These are phyloP conservation scores for Microplitis demolitor DNA, from an alignment of 1,140 invertebrate genomes.

Conservation along the genomic window DNA sequence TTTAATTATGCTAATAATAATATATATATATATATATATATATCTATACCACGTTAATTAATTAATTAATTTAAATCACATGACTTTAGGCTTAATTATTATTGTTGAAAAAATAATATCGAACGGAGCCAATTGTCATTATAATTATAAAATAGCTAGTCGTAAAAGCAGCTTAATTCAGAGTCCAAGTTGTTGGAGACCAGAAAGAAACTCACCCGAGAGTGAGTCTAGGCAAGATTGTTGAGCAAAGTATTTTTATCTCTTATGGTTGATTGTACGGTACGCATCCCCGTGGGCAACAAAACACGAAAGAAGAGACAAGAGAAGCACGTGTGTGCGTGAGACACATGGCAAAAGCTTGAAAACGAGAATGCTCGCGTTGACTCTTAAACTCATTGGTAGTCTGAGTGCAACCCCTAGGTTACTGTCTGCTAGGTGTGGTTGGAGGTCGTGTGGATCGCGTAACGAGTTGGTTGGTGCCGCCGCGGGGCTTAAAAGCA, in stretches of 20 bases:
- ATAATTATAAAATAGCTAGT: not conserved
- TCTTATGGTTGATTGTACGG: slow-evolving; percentile 25
- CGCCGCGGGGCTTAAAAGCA: slow-evolving; percentile 11
- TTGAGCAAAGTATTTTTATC: slow-evolving; percentile 5
- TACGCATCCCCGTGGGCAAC: not conserved
- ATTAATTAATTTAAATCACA: not conserved
- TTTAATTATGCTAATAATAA: slow-evolving; percentile 4
- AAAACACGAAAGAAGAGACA: not conserved
- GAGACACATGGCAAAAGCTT: slow-evolving; percentile 10
- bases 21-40: not conserved
- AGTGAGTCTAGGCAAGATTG: not conserved
- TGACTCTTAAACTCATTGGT: slow-evolving; percentile 20
- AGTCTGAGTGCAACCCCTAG: slow-evolving; percentile 30
- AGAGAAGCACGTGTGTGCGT: slow-evolving; percentile 10
- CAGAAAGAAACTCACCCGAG: not conserved
- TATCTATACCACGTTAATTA: not conserved
- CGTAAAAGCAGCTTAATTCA: too few relatives aligned
- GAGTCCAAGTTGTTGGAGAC: not conserved
- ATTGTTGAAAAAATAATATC: too few relatives aligned
- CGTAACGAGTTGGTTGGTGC: slow-evolving; percentile 28
- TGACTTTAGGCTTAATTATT: too few relatives aligned
- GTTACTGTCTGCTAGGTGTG: slow-evolving; percentile 16
- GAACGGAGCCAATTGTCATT: too few relatives aligned
- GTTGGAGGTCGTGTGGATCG: slow-evolving; percentile 21
- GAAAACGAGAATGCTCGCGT: slow-evolving; percentile 16